Base-by-base conservation (phyloP, 2,113 vertebrate species). In the Nothocercus julius region DNA sequence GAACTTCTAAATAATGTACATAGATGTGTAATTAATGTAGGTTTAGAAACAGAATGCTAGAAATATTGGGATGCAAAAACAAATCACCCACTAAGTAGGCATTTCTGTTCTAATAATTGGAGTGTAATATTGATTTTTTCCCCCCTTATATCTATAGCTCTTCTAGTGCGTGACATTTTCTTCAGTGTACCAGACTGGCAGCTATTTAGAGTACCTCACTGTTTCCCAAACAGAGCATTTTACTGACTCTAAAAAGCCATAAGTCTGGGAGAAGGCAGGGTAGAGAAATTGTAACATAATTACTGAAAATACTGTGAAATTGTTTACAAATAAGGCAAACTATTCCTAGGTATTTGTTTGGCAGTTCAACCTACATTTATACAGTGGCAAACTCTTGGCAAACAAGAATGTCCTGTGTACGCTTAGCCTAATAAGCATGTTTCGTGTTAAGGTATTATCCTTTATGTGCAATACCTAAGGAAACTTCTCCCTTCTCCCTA, bases 1-100 rank as follows among this genome's bases (percentile, higher is more conserved):
- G 97, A 98, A 97, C 97, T 97, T 98, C 98, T 98, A 97, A 98
- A 98, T 98, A 97, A 97, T 99, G 98, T 98, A 98, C 96, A 99
- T 97, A 98, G 90, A 83, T 62, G 94, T 97, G 97, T 98, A 97
- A 98, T 95, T 97, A 97, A 96, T 64, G 87, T 98, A 98, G 98
- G 95, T 87, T 97, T 98, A 98, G 98, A 94, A 87, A 95, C 94
- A 97, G 73, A 97, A 87, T 97, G 98, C 96, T 97, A 98, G 97
- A 97, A 98, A 96, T 89, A 97, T 74, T 95, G 98, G 97, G 97
- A 98, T 97, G 97, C 98, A 98, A 98, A 98, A 98, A 94, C 86
- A 78, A 95, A 93, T 90, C 74, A 87, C 87, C 91, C 84, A 20
- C 89, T 13, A 14, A 96, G 84, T 89, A 97, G 94, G 78, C 73